These are phyloP conservation scores for Riptortus pedestris DNA, from an alignment of 1,140 invertebrate genomes.

Conservation along the genomic window DNA sequence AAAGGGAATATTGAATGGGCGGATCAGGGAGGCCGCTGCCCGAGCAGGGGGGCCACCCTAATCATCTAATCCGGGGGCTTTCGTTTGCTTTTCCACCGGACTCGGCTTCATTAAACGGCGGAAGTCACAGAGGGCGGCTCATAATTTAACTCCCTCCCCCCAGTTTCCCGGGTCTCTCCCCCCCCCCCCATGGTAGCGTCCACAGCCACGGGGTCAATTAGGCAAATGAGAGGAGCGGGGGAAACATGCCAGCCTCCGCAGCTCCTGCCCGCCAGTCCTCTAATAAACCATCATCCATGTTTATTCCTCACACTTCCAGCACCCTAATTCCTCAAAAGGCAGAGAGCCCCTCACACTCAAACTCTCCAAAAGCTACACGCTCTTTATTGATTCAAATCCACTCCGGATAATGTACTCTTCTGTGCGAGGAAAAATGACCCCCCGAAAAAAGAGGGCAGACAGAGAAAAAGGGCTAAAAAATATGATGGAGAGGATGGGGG, in stretches of 20 bases:
- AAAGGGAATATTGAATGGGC: constrained; percentile 15
- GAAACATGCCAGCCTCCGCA: no score
- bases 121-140: constrained; percentile 10
- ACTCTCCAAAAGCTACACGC: background rate
- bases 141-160: constrained; percentile 4
- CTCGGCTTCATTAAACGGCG: constrained; percentile 14
- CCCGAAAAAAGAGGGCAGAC: background rate
- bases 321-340: constrained; percentile 14
- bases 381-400: constrained; percentile 13
- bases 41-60: background rate
- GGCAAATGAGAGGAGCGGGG: background rate
- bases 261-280: background rate
- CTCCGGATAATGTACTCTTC: constrained; percentile 9
- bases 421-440: background rate
- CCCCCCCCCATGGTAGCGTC: no score
- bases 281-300: constrained; percentile 18
- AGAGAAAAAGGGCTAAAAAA: background rate
- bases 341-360: background rate
- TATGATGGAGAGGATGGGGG: background rate
- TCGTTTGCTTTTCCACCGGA: constrained; percentile 7
- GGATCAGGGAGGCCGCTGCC: background rate
- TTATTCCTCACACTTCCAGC: constrained; percentile 11
- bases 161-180: background rate
- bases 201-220: constrained; percentile 6
- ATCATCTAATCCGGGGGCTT: constrained; percentile 13